phyloP scores from a whole-genome alignment of 1,140 invertebrate genomes.

The Lutraria rhynchaena region DNA sequence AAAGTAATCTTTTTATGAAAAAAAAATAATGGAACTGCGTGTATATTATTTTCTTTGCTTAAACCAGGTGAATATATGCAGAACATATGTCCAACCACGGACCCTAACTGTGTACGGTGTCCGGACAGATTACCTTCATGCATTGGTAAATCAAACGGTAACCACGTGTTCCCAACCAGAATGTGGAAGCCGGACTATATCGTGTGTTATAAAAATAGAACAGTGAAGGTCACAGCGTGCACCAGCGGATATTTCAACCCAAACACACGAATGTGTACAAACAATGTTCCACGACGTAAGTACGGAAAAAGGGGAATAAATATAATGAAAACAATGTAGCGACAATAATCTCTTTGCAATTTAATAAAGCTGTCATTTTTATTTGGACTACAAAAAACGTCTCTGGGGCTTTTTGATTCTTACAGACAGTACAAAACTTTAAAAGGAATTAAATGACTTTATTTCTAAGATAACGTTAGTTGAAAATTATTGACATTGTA shows the following conservation, averaged over 20 bases:
- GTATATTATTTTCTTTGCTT: too few relatives aligned
- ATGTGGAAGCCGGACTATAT: constrained; percentile 61
- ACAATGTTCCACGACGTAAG: constrained; percentile 56
- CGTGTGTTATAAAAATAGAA: constrained; percentile 66
- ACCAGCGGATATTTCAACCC: constrained; percentile 58
- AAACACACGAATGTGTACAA: constrained; percentile 50
- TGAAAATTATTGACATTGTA: too few relatives aligned
- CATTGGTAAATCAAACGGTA: constrained; percentile 54
- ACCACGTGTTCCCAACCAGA: constrained; percentile 45
- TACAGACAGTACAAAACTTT: too few relatives aligned
- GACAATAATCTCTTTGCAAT: too few relatives aligned
- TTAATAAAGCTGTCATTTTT: too few relatives aligned
- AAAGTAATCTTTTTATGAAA: too few relatives aligned
- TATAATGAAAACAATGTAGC: too few relatives aligned
- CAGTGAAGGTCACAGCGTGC: constrained; percentile 54
- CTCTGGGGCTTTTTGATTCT: too few relatives aligned
- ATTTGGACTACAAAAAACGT: too few relatives aligned
- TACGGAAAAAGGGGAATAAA: too few relatives aligned
- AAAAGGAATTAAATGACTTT: too few relatives aligned
- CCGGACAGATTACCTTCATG: constrained; percentile 56
- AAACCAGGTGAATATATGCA: constrained; percentile 66
- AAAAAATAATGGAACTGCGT: too few relatives aligned
- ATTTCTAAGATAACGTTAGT: neutral
- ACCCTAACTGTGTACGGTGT: constrained; percentile 51
- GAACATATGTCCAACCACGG: constrained; percentile 46